Percentiles rank a stretch among this genome's conserved stretches.
These are phyloP conservation scores for Tichodroma muraria DNA, from an alignment of 2,113 vertebrate genomes.

Conservation along the genomic window DNA sequence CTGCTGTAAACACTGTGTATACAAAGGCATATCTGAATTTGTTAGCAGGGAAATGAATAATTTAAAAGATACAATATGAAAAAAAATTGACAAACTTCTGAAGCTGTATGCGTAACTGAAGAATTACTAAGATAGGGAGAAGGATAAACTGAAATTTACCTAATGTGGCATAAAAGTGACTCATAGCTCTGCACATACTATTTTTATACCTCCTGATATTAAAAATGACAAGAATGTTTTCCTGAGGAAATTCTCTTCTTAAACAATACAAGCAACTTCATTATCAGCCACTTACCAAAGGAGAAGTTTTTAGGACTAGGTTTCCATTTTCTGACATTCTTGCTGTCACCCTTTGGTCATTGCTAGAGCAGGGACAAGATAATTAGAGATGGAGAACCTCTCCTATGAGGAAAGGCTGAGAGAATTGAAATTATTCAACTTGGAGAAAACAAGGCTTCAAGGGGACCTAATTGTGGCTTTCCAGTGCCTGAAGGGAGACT, in stretches of 20 bases:
- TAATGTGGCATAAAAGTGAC: neutral
- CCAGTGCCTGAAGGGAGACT: neutral
- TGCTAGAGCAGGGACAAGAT: neutral
- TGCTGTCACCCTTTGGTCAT: neutral
- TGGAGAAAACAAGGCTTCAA: neutral
- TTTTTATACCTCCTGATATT: neutral
- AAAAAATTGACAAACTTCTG: neutral
- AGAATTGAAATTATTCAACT: neutral
- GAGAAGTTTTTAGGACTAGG: neutral
- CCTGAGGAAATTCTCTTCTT: neutral
- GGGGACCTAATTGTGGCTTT: neutral
- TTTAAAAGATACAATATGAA: neutral
- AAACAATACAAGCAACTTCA: neutral
- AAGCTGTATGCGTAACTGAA: neutral
- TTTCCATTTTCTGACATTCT: neutral
- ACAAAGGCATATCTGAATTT: neutral
- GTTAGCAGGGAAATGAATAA: neutral
- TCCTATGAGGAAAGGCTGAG: neutral
- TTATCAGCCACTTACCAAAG: neutral
- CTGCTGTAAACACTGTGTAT: neutral
- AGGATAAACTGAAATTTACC: neutral
- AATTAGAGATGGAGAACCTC: neutral
- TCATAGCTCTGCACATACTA: neutral
- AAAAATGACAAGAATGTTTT: neutral
- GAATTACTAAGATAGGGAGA: neutral